A percentile compares a stretch with the other conserved stretches of the same genome.
Conservation (phyloP, 2,888 invertebrate genomes). For the Frankliniella fusca region DNA sequence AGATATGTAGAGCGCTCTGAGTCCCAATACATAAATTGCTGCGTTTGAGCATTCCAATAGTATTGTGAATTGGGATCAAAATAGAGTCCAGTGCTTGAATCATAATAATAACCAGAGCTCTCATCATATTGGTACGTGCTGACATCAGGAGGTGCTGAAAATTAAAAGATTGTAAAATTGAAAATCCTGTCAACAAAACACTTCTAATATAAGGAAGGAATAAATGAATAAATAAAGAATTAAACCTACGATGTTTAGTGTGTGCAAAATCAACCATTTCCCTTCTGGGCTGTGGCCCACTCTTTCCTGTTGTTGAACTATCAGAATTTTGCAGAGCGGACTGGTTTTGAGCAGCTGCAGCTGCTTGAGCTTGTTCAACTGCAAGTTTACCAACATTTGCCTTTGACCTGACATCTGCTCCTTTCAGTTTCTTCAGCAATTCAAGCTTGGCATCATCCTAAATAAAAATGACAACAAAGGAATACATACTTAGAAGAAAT, state of each 20-base stretch:
- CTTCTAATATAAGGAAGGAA: neutral
- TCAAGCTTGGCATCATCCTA: neutral
- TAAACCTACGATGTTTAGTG: neutral
- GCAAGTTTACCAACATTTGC: constrained; percentile 7
- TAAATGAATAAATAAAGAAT: neutral
- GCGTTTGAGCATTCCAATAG: constrained; percentile 88
- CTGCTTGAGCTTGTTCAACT: neutral
- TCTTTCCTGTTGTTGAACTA: neutral
- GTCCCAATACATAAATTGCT: constrained; percentile 61
- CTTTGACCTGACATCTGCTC: neutral
- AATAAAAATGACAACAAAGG: neutral
- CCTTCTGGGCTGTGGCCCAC: neutral
- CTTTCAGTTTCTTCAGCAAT: neutral
- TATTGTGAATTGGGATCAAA: constrained; percentile 95
- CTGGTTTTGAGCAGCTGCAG: constrained; percentile 1
- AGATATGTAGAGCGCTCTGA: constrained; percentile 45
- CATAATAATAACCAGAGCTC: constrained; percentile 93
- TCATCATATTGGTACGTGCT: constrained; percentile 91
- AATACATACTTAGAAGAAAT: neutral
- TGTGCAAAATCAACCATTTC: neutral
- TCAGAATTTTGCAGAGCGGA: neutral
- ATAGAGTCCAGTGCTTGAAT: constrained; percentile 86
- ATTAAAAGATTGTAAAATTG: constrained; percentile 22
- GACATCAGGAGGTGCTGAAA: constrained; percentile 73
- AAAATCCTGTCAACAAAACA: neutral